Conservation (phyloP, 2,113 vertebrate species). For the Gopherus flavomarginatus region DNA sequence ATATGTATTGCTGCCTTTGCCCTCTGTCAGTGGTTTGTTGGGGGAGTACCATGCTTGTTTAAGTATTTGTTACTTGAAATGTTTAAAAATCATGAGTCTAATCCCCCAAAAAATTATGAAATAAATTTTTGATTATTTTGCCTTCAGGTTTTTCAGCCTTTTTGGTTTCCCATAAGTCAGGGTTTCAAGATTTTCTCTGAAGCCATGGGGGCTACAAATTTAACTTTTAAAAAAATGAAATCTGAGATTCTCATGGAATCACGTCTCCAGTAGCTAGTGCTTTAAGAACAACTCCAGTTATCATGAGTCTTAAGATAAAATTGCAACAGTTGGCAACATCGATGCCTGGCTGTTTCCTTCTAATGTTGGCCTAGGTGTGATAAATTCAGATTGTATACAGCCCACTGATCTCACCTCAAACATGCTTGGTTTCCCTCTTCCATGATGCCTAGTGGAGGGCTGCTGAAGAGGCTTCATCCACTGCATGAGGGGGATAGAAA, state of each 20-base stretch:
- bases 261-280: not conserved
- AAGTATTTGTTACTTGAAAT: not conserved
- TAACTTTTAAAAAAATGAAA: not conserved
- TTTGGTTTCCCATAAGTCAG: not conserved
- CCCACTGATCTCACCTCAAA: not conserved
- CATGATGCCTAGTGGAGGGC: not conserved
- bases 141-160: not conserved
- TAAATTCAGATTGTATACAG: not conserved
- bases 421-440: not conserved
- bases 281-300: not conserved
- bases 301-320: not conserved
- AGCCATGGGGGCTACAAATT: not conserved
- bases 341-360: not conserved
- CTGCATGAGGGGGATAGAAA: not conserved
- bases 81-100: no score
- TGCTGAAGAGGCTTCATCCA: not conserved
- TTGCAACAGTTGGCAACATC: not conserved
- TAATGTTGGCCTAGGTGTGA: not conserved
- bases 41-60: not conserved
- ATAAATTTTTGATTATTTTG: not conserved
- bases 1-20: not conserved
- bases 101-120: not conserved
- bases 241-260: not conserved
- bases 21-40: not conserved
- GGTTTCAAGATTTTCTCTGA: not conserved